Conservation (phyloP, 2,888 invertebrate genomes). For the Oligia strigilis region DNA sequence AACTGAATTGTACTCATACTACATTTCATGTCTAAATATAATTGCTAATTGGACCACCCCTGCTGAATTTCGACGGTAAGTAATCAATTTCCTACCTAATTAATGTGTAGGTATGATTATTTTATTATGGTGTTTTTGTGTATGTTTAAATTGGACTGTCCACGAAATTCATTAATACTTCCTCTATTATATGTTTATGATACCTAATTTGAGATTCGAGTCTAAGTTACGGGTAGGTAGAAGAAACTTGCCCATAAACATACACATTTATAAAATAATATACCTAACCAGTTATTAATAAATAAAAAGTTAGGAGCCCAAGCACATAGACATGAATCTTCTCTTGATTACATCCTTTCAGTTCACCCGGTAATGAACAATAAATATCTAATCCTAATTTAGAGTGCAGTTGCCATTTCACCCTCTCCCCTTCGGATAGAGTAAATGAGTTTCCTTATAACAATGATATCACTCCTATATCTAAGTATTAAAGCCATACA, state of each 20-base stretch:
- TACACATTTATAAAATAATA: constrained; percentile 40
- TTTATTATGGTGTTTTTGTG: constrained; percentile 75
- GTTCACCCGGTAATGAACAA: constrained; percentile 51
- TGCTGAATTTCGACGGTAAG: constrained; percentile 69
- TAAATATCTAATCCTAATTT: constrained; percentile 60
- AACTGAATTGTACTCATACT: constrained; percentile 65
- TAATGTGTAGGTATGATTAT: constrained; percentile 76
- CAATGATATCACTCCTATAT: constrained; percentile 57
- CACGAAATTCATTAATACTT: constrained; percentile 73
- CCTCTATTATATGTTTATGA: constrained; percentile 80
- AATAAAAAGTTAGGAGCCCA: constrained; percentile 11
- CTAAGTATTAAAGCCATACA: constrained; percentile 42
- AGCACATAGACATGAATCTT: constrained; percentile 33
- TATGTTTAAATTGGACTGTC: constrained; percentile 73
- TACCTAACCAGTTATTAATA: constrained; percentile 44
- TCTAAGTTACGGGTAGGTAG: constrained; percentile 52
- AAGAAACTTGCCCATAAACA: constrained; percentile 33
- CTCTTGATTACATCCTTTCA: constrained; percentile 55
- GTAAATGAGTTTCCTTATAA: constrained; percentile 59
- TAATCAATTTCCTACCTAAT: constrained; percentile 74
- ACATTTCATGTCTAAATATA: constrained; percentile 61
- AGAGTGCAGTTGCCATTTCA: constrained; percentile 61
- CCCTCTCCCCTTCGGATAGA: constrained; percentile 53
- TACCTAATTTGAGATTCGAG: constrained; percentile 78
- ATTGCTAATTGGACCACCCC: constrained; percentile 78